These are phyloP conservation scores for Sphaerophoria taeniata DNA, from an alignment of 2,888 invertebrate species.

Conservation along the genomic window DNA sequence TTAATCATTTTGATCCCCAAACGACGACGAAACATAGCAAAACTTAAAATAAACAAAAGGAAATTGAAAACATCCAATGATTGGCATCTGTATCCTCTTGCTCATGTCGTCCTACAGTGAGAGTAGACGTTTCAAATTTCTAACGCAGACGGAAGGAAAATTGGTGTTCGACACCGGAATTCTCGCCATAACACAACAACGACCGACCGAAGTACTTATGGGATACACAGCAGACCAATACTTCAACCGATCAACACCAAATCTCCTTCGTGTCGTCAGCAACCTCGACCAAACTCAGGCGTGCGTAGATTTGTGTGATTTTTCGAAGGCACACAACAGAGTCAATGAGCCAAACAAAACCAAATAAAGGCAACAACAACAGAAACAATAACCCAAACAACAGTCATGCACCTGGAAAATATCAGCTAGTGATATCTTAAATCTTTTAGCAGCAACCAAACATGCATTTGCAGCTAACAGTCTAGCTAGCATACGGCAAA, in stretches of 20 bases:
- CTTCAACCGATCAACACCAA: background rate
- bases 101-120: background rate
- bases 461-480: conserved; percentile 18
- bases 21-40: conserved; percentile 5
- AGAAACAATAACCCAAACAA: conserved; percentile 6
- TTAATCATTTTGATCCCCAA: background rate
- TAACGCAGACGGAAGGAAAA: conserved; percentile 20
- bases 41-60: conserved; percentile 26
- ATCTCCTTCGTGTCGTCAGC: too few species aligned
- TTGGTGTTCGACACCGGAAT: conserved; percentile 31
- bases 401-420: conserved; percentile 35
- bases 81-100: conserved; percentile 36
- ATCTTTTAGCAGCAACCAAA: conserved; percentile 33
- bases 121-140: background rate
- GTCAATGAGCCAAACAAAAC: conserved; percentile 29
- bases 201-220: background rate
- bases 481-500: too few species aligned
- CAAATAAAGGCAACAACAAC: conserved; percentile 18
- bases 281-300: background rate
- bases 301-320: conserved; percentile 23
- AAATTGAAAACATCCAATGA: conserved; percentile 40
- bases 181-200: conserved; percentile 10
- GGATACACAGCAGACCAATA: too few species aligned
- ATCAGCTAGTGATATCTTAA: conserved; percentile 31
- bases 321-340: conserved; percentile 10